Conservation (phyloP, 2,113 vertebrate species). For the Ardeotis arabs region DNA sequence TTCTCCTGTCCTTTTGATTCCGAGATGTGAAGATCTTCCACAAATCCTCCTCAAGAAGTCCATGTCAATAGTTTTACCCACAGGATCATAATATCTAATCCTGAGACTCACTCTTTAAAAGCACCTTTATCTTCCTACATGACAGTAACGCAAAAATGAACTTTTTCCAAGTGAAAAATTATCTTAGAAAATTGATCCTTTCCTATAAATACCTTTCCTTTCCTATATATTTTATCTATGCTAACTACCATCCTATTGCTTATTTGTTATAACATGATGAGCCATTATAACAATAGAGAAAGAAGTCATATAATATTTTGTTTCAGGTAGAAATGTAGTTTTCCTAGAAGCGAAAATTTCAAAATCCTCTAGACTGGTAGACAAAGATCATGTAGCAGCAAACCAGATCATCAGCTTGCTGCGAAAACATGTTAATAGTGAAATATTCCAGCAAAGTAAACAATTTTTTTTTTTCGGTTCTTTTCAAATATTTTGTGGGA, state of each 20-base stretch:
- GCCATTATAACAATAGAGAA: not conserved
- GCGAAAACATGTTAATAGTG: not conserved
- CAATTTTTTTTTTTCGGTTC: not conserved
- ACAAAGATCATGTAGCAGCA: not conserved
- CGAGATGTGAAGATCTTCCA: not conserved
- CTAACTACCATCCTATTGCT: not conserved
- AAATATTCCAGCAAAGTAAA: not conserved
- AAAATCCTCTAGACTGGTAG: not conserved
- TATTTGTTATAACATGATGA: not conserved
- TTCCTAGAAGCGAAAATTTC: not conserved
- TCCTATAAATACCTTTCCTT: not conserved
- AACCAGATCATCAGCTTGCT: not conserved
- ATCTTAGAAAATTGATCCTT: not conserved
- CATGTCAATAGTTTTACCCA: not conserved
- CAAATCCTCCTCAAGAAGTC: not conserved
- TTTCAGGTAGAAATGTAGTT: not conserved
- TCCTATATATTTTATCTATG: not conserved
- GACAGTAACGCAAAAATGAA: not conserved
- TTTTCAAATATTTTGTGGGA: not conserved
- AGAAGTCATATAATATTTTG: not conserved
- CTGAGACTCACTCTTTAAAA: not conserved
- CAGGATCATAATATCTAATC: not conserved
- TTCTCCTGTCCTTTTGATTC: not conserved
- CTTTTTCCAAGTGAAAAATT: not conserved
- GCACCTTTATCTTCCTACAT: not conserved